These are phyloP conservation scores for Myiagra hebetior DNA, from an alignment of 2,113 vertebrate species.

Conservation along the genomic window DNA sequence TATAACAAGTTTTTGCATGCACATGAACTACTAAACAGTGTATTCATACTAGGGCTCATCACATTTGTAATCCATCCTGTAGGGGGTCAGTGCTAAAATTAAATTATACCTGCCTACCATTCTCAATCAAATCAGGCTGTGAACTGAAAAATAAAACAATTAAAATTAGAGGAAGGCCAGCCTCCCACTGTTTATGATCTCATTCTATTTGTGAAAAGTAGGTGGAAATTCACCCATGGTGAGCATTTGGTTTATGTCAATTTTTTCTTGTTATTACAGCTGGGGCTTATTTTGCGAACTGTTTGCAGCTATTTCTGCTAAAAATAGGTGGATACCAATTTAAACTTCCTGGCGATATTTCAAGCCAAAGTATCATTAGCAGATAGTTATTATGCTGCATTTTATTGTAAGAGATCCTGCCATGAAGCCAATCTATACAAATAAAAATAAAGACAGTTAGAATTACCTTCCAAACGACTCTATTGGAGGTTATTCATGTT, in stretches of 20 bases:
- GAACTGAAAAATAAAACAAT: conserved; percentile 63
- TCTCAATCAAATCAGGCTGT: conserved; percentile 56
- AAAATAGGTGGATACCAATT: conserved; percentile 65
- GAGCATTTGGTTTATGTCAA: conserved; percentile 69
- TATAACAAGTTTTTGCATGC: not conserved
- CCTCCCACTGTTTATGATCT: conserved; percentile 49
- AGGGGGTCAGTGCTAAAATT: conserved; percentile 56
- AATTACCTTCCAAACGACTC: conserved; percentile 1
- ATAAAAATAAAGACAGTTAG: conserved; percentile 54
- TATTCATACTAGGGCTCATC: conserved; percentile 19
- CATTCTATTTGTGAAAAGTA: conserved; percentile 54
- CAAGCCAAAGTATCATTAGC: conserved; percentile 62
- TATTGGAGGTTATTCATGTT: conserved; percentile 45
- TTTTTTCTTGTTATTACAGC: conserved; percentile 65
- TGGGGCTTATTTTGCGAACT: conserved; percentile 59
- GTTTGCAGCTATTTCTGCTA: conserved; percentile 61
- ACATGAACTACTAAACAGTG: conserved; percentile 5
- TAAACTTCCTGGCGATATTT: conserved; percentile 52
- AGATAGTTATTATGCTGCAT: conserved; percentile 56
- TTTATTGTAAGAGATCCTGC: conserved; percentile 50
- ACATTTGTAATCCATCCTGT: conserved; percentile 28
- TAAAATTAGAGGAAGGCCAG: conserved; percentile 59
- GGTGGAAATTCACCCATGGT: conserved; percentile 59
- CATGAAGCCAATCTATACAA: conserved; percentile 52
- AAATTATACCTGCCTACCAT: conserved; percentile 56